Evolutionary conservation across 2,888 invertebrate genomes (phyloP), one percentile per base, ranked within the genome.

Genomic region (Schrankia costaestrigalis): DNA sequence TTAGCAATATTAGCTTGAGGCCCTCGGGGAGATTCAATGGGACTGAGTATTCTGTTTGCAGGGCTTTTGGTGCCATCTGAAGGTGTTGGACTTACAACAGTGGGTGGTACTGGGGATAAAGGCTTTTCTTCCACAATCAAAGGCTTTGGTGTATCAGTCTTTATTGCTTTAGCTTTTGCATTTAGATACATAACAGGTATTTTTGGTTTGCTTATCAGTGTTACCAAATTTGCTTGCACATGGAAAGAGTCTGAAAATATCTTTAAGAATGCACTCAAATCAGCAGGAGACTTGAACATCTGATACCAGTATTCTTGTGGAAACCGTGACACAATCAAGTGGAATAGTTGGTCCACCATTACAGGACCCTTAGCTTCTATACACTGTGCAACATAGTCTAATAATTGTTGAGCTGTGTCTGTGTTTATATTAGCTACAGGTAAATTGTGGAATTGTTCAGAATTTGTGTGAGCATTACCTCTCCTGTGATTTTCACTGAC

Each of bases 181-280:
- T 88, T 87, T 42, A 88, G 72, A 80, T 87, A 89, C 80, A 87
- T 82, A 45, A 87, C 90, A 56, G 90, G 91, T 60, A 93, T 89
- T 89, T 93, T 93, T 69, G 93, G 93, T 71, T 92, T 91, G 71
- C 92, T 93, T 59, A 95, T 90, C 52, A 96, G 82, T 36, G 95
- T 95, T 61, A 97, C 96, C 78, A 97, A 91, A 88, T 97, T 97
- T 32, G 96, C 92, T 73, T 97, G 97, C 44, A 98, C 96, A 74
- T 96, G 95, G 82, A 97, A 97, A 62, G 95, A 93, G 75, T 97
- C 95, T n/a, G 97, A 94, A 74, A 97, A 97, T 84, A 98, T 92
- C 76, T 96, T 94, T 32, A 98, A 87, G 73, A 98, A 97, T 27
- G 97, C 96, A 29, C 93, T 93, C 53, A 98, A 88, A 80, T 98